Percentiles rank a stretch among this genome's conserved stretches.
These are phyloP conservation scores for Chinchilla lanigera DNA, from an alignment of 2,113 vertebrate species.

Conservation along the genomic window DNA sequence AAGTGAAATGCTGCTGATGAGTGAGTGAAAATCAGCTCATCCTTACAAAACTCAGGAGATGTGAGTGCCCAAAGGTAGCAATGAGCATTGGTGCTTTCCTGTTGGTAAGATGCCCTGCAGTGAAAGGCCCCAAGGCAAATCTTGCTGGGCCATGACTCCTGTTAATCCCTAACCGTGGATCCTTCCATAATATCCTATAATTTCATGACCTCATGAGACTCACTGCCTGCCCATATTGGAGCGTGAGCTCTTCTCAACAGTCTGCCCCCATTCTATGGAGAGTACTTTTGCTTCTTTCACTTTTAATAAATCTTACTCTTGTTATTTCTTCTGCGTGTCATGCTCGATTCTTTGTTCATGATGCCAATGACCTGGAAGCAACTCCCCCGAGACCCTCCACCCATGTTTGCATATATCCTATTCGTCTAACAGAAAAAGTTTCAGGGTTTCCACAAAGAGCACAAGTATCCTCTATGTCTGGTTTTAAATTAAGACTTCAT, in stretches of 20 bases:
- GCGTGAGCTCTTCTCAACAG: neutral
- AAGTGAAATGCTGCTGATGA: neutral
- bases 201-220: neutral
- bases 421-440: neutral
- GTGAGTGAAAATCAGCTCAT: neutral
- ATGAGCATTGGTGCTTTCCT: neutral
- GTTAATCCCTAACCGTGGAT: neutral
- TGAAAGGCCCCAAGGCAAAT: neutral
- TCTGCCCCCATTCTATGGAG: neutral
- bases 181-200: neutral
- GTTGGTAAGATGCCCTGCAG: neutral
- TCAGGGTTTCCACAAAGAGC: neutral
- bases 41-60: neutral
- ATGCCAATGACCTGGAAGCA: neutral
- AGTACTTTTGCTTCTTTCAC: neutral
- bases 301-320: neutral
- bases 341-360: neutral
- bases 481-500: conserved; percentile 14
- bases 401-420: neutral
- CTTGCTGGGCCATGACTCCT: neutral
- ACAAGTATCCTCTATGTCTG: neutral
- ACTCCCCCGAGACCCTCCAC: neutral
- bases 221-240: neutral
- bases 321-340: neutral
- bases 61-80: neutral